Evolutionary conservation across 2,113 vertebrate genomes (phyloP).

Genomic region (Ursus arctos): DNA sequence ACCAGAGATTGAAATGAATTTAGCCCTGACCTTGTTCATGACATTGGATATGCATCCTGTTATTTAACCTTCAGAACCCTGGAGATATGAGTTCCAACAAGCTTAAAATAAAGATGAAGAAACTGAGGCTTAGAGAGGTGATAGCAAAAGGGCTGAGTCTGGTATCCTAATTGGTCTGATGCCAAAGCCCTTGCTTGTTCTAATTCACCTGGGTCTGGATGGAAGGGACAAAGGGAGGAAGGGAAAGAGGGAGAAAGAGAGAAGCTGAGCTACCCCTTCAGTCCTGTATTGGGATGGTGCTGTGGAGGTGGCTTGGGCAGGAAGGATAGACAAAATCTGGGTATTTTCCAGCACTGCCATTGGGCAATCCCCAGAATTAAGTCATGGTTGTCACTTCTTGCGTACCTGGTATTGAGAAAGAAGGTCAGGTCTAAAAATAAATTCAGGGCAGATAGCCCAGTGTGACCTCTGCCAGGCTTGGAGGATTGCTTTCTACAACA

Average conservation of each 20-base stretch:
- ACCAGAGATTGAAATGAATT: neutral
- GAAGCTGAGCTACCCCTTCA: neutral
- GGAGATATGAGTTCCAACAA: neutral
- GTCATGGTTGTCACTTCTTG: slow-evolving; percentile 33
- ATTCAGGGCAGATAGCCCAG: neutral
- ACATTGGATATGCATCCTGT: neutral
- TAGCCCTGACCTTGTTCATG: neutral
- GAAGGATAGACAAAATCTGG: neutral
- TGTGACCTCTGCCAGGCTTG: neutral
- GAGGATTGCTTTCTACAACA: neutral
- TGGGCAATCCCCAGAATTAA: slow-evolving; percentile 67
- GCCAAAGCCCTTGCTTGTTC: neutral
- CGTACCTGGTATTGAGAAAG: slow-evolving; percentile 61
- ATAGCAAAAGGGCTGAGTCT: neutral
- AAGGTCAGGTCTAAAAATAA: slow-evolving; percentile 62
- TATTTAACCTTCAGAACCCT: neutral
- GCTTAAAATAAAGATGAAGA: neutral
- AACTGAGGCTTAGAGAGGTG: neutral
- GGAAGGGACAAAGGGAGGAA: neutral
- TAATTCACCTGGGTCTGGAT: neutral
- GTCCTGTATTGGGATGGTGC: neutral
- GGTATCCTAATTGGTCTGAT: neutral
- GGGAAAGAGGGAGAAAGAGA: neutral
- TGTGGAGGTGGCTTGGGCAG: neutral
- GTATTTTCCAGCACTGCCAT: slow-evolving; percentile 56